Percentiles rank a stretch among this genome's conserved stretches.
Evolutionary conservation across 2,888 invertebrate genomes (phyloP).

Genomic region (Philopedon plagiatum): DNA sequence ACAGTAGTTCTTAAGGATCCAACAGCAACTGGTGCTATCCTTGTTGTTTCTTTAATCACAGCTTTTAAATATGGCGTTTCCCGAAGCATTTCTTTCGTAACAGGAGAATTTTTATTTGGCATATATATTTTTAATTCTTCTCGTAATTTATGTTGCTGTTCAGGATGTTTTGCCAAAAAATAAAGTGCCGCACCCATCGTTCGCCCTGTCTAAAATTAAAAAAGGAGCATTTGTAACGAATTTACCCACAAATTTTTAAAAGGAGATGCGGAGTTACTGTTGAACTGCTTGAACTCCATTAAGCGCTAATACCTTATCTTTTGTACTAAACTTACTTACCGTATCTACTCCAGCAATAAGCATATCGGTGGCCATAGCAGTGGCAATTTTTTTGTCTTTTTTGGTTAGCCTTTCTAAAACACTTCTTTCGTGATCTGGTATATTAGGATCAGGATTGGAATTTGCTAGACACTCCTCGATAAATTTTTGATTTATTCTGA

Average conservation of each 20-base stretch:
- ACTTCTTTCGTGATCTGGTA: conserved; percentile 71
- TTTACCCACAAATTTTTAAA: too few species aligned
- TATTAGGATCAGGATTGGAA: conserved; percentile 52
- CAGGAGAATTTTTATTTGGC: conserved; percentile 58
- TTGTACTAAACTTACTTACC: too few species aligned
- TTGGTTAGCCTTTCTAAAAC: conserved; percentile 77
- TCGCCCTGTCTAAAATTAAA: conserved; percentile 68
- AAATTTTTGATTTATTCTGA: conserved; percentile 59
- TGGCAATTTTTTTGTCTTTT: conserved; percentile 75
- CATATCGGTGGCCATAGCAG: conserved; percentile 80
- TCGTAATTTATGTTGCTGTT: conserved; percentile 66
- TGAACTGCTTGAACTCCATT: too few species aligned
- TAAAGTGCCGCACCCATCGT: conserved; percentile 67
- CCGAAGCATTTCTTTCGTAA: conserved; percentile 65
- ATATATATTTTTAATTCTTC: conserved; percentile 64
- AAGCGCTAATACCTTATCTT: too few species aligned
- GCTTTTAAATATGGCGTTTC: conserved; percentile 73
- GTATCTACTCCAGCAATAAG: conserved; percentile 81
- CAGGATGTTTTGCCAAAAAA: conserved; percentile 67
- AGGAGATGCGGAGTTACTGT: too few species aligned
- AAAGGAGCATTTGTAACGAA: background rate
- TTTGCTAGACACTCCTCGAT: conserved; percentile 57
- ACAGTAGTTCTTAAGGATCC: conserved; percentile 57
- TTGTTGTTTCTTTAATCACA: conserved; percentile 75
- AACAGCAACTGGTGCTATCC: conserved; percentile 63